Evolutionary conservation across 2,797 vertebrate genomes (phyloP), one percentile per base, ranked within the genome.

Genomic region (Enteromius argenteus): DNA sequence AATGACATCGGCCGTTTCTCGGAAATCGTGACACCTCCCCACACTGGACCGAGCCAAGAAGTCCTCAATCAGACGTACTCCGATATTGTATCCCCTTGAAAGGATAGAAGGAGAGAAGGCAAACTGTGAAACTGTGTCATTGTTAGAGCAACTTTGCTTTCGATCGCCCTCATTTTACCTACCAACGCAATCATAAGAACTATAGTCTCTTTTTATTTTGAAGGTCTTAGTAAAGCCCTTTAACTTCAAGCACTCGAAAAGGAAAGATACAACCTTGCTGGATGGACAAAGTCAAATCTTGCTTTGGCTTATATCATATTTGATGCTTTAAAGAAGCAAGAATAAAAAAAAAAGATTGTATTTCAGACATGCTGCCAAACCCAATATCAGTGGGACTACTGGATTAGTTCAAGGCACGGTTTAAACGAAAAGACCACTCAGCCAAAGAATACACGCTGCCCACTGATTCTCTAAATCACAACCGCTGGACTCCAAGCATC

Each of bases 1-100:
- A 56, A 99, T 99, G 87, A 99, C 97, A 94, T 99, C 98, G 0
- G 98, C 98, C 0, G 98, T 99, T 95, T 99, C 98, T 94, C 98
- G 95, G 94, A 99, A 99, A 93, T 99, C 98, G 0, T 99, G 98
- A 95, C 98, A 99, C 87, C 98, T 96, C 68, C 98, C 98, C 0
- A 99, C 97, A 27, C 91, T 99, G 89, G 98, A 99, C 35, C 98
- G 96, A 4, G 98, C 96, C 96, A 99, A 93, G 89, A 99, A 99
- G 91, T 99, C 98, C 93, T 99, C 98, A 9, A 99, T 99, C 76
- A 99, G 96, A 80, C 98, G 96, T 42, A 99, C 98, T 3, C 98
- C 98, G 0, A 99, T 99, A 92, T 99, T 99, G 91, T 99, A 99
- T 90, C 98, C 98, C 98, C 98, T 99, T 79, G 5, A 92, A 23